Evolutionary conservation across 2,113 vertebrate species (phyloP), one percentile per base, ranked within the genome.

Genomic region (Himantopus leucocephalus): DNA sequence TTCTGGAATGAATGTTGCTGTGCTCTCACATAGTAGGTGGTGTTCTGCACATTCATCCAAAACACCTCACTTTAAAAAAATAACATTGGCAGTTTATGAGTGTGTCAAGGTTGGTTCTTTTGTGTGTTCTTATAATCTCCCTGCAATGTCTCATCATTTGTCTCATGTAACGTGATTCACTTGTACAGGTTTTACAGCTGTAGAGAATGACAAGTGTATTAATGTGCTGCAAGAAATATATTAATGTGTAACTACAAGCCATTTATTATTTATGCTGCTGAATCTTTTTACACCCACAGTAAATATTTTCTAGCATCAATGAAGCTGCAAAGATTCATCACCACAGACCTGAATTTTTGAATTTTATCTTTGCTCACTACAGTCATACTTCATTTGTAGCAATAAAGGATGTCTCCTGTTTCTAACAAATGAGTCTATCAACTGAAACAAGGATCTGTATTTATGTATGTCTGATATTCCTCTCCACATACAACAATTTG

Each of bases 261-360:
- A 62, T 73, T 85, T 89, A 84, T 97, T 92, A 91, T 88, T 94
- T 85, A 85, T 67, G 50, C 68, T 75, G 15, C 34, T 94, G 83
- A 66, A 84, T 94, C 74, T 91, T 91, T 91, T 91, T 84, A 83
- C 50, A 80, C 56, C 9, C 29, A 45, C 72, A 68, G 77, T 96
- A 97, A 96, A 97, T 96, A 95, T 90, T 93, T 95, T 62, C 91
- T 60, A 60, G 52, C 56, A 70, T 79, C 81, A 85, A 14, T 59
- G 74, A 84, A 93, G 68, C 74, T 78, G 74, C 2, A 7, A 91
- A 96, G 78, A 95, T 95, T 94, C 72, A 91, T 90, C 37, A 45
- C 52, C 85, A 47, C 34, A 87, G 56, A 58, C 82, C 56, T 75
- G 30, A 68, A 56, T 92, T 89, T 96, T 82, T 84, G 18, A 75